Base-by-base conservation (phyloP, 2,113 vertebrate species). In the Scophthalmus maximus region DNA sequence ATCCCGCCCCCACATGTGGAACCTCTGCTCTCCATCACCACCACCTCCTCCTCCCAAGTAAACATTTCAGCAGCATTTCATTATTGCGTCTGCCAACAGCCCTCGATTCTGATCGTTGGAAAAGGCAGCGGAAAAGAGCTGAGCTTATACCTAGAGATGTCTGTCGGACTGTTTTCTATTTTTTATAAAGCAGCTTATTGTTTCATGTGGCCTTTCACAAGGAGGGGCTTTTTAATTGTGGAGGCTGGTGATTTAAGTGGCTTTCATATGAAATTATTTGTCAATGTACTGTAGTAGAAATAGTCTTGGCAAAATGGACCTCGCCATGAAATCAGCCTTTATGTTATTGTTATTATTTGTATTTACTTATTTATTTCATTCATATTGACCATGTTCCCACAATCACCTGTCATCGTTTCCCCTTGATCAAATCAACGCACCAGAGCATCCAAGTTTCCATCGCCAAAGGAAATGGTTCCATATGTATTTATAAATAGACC, bases 11-110 rank as follows among this genome's bases (percentile, higher is more conserved):
- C 89, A 89, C 80, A 78, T 75, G 63, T 67, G 6, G 47, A 34
- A 7, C 32, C 32, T 62, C 52, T 60, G 36, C 47, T 61, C 60
- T 3, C 26, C 68, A 6, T 58, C 56, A 0, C 55, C 47, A 8
- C 63, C 32, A 46, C 36, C 20, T 49, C 75, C 68, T 8, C 32
- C 32, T 75, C 68, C 61, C 56, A 76, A 77, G 81, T 87, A 88
- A 89, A 89, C 82, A 88, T 68, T 80, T 69, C 75, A 64, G 57
- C 80, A 68, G 68, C 69, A 60, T 81, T 81, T 71, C 26, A 66
- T 83, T 68, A 67, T 73, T n/a, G n/a, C n/a, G 66, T 68, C 78
- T 81, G 47, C 49, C 10, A 51, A 42, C 72, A 77, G 49, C 53
- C 4, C 10, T 36, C 9, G 47, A 65, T 70, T 40, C 57, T 30